phyloP scores from a whole-genome alignment of 2,888 invertebrate species.

The Lithosia quadra region DNA sequence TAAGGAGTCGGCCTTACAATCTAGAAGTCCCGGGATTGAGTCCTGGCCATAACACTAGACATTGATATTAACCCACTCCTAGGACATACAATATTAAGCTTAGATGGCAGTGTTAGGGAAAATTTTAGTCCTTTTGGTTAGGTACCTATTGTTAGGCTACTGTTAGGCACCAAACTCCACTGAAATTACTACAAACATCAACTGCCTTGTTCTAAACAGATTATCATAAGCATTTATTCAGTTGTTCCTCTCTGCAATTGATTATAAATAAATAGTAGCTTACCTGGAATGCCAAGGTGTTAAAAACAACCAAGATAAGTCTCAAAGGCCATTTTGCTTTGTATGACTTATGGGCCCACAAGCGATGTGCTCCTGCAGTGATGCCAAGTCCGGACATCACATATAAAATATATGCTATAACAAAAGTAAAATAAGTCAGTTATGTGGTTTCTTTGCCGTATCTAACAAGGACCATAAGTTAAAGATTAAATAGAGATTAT shows the following conservation, averaged over 20 bases:
- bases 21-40: no score
- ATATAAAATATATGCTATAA: slow-evolving; percentile 91
- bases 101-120: no score
- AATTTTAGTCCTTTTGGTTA: not conserved
- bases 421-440: slow-evolving; percentile 15
- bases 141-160: not conserved
- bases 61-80: no score
- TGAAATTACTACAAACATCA: not conserved
- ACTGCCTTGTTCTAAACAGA: not conserved
- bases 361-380: slow-evolving; percentile 98
- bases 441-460: no score
- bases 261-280: slow-evolving; percentile 30
- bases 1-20: no score
- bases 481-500: no score
- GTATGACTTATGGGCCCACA: slow-evolving; percentile 98
- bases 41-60: no score
- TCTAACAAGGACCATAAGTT: no score
- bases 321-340: slow-evolving; percentile 97
- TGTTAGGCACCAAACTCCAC: not conserved
- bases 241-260: no score
- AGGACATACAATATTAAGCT: no score
- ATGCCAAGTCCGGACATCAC: slow-evolving; percentile 95
- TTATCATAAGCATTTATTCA: no score
- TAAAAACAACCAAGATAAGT: slow-evolving; percentile 92
- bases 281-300: slow-evolving; percentile 97